Percentiles rank a stretch among this genome's conserved stretches.
These are phyloP conservation scores for Aphelocoma californica DNA, from an alignment of 2,797 vertebrate genomes.

Conservation along the genomic window DNA sequence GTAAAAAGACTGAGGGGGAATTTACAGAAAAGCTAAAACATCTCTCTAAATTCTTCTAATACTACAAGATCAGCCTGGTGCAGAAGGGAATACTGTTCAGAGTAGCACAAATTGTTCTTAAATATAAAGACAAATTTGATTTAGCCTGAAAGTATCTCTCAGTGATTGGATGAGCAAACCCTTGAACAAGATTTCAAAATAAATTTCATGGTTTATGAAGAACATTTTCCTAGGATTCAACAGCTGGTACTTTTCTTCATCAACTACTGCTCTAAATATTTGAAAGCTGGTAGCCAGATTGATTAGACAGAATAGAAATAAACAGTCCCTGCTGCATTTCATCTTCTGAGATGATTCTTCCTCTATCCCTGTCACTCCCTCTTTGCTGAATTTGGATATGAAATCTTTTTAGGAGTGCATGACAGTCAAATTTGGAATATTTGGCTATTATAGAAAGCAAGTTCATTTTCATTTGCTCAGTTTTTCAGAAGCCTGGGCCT, in stretches of 20 bases:
- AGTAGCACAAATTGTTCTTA: neutral
- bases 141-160: neutral
- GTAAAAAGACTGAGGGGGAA: neutral
- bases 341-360: neutral
- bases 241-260: neutral
- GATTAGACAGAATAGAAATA: neutral
- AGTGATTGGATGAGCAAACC: neutral
- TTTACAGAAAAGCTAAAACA: neutral
- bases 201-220: neutral
- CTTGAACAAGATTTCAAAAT: neutral
- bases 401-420: neutral
- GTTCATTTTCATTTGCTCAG: neutral
- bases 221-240: neutral
- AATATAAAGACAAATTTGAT: neutral
- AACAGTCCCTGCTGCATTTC: neutral
- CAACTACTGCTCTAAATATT: neutral
- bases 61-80: neutral
- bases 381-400: neutral
- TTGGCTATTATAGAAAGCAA: neutral
- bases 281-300: neutral
- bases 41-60: neutral
- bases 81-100: neutral
- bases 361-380: neutral
- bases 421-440: neutral
- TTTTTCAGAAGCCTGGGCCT: neutral